Base-by-base conservation (phyloP, 1,140 invertebrate genomes). In the Phymastichus coffea region DNA sequence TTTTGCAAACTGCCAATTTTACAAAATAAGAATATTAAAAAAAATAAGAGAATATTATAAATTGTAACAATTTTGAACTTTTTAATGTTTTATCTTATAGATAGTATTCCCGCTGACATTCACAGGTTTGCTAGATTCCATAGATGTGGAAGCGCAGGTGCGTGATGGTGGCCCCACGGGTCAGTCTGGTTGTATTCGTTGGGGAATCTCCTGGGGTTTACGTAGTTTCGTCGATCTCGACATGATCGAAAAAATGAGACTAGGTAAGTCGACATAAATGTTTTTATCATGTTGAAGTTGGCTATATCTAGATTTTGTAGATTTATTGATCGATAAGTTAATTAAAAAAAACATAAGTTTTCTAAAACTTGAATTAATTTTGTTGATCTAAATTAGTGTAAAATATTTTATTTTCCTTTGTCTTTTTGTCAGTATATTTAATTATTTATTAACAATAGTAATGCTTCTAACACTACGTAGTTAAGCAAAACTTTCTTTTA, bases 101-200 rank as follows among this genome's bases (percentile, higher is more conserved):
- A 66, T 97, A 15, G 74, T 97, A 60, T 95, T 93, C 74, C 95
- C 95, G 4, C 80, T 98, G 41, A 83, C 91, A 64, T 90, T 97
- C 68, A 85, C 86, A 54, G 84, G 85, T 20, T 84, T 92, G 83
- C 68, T 89, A 46, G 84, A 87, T 28, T 81, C 87, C 75, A 90
- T 97, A 25, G 95, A 98, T 80, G 77, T 98, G 15, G 90, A 91
- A 74, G 92, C 88, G 35, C 84, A 83, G 51, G 85, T 90, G 26
- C 82, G 81, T 57, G 81, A 82, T 40, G 88, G 87, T 46, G 93
- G 92, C 46, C 76, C 81, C 26, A 86, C 87, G 30, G 87, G 87
- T 19, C 89, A 95, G 76, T 83, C 93, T 22, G 92, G 92, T 30
- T 92, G 91, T 46, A 86, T 97, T 55, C 85, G 96, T 38, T 90